Conservation (phyloP, 2,113 vertebrate species). For the Odobenus rosmarus region DNA sequence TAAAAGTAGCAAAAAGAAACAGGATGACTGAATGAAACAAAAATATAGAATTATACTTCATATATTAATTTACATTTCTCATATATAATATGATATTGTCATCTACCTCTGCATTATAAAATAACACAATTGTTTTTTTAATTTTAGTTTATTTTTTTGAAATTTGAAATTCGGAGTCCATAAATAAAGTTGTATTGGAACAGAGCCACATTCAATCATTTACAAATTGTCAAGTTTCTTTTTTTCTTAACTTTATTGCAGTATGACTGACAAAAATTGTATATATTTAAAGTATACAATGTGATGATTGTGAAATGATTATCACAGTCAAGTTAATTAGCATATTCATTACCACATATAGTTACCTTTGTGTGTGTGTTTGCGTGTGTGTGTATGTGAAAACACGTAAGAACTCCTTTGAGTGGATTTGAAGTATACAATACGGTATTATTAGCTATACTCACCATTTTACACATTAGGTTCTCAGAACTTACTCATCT, state of each 20-base stretch:
- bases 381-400: neutral
- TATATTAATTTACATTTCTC: neutral
- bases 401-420: neutral
- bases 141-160: neutral
- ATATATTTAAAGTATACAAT: neutral
- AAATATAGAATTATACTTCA: neutral
- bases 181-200: neutral
- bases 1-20: neutral
- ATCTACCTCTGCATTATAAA: neutral
- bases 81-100: neutral
- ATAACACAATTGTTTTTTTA: neutral
- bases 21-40: neutral
- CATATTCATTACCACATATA: neutral
- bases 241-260: neutral
- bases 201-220: neutral
- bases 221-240: neutral
- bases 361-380: neutral
- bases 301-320: neutral
- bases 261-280: neutral
- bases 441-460: neutral
- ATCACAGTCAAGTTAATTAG: neutral
- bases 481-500: neutral
- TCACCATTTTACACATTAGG: neutral
- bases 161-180: neutral
- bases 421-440: neutral